A percentile compares a stretch with the other conserved stretches of the same genome.
phyloP scores from a whole-genome alignment of 2,113 vertebrate genomes.

The Phyllopteryx taeniolatus region DNA sequence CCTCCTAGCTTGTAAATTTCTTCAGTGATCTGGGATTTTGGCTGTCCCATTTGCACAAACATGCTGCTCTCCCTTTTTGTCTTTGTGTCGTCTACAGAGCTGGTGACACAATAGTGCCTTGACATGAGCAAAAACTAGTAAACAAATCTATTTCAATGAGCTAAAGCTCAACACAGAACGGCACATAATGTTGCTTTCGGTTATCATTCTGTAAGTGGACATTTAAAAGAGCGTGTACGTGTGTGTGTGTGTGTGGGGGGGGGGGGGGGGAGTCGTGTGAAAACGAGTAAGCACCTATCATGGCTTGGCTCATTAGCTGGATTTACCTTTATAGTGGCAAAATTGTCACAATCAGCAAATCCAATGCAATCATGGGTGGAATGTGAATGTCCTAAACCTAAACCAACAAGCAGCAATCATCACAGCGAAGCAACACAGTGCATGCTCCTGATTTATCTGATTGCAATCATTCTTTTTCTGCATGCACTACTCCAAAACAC shows the following conservation, averaged over 20 bases:
- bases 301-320: not conserved
- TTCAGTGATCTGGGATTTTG: not conserved
- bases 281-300: not conserved
- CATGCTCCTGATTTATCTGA: not conserved
- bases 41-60: not conserved
- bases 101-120: not conserved
- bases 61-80: not conserved
- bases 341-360: not conserved
- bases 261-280: not conserved
- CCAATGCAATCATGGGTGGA: not conserved
- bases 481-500: not conserved
- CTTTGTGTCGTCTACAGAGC: not conserved
- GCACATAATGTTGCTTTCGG: not conserved
- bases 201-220: not conserved
- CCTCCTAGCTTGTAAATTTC: not conserved
- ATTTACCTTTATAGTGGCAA: not conserved
- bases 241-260: too few relatives aligned
- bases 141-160: not conserved
- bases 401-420: slow-evolving; percentile 1
- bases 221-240: not conserved
- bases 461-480: not conserved
- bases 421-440: not conserved
- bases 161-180: not conserved
- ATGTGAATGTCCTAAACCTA: not conserved
- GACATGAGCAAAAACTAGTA: not conserved